Evolutionary conservation across 1,140 invertebrate species (phyloP).

Genomic region (Belonocnema kinseyi): DNA sequence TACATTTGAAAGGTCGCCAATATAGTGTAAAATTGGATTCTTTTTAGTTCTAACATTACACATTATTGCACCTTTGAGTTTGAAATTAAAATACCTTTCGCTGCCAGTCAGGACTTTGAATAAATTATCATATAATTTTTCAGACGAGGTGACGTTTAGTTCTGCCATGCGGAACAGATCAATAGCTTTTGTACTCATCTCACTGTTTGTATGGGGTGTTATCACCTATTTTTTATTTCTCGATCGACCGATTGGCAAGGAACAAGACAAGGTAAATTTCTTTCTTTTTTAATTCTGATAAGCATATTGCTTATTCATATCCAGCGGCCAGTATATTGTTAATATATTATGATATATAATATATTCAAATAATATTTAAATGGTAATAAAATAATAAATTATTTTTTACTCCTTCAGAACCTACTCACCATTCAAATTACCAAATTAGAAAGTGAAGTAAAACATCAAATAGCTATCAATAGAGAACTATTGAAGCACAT

Average conservation of each 20-base stretch:
- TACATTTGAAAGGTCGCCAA: too few relatives aligned
- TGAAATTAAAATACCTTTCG: too few relatives aligned
- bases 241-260: slow-evolving; percentile 65
- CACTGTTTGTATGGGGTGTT: slow-evolving; percentile 69
- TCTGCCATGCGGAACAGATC: slow-evolving; percentile 72
- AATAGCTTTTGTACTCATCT: slow-evolving; percentile 67
- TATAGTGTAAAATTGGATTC: too few relatives aligned
- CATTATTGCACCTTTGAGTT: too few relatives aligned
- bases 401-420: slow-evolving; percentile 43
- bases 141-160: slow-evolving; percentile 70
- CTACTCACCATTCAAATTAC: slow-evolving; percentile 63
- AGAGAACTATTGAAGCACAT: slow-evolving; percentile 59
- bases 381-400: not conserved
- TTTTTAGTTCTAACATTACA: too few relatives aligned
- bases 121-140: slow-evolving; percentile 34
- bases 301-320: not conserved
- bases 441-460: slow-evolving; percentile 63
- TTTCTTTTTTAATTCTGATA: not conserved
- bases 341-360: not conserved
- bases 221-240: slow-evolving; percentile 71
- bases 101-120: not conserved
- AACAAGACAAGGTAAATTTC: slow-evolving; percentile 55
- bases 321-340: not conserved
- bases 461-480: slow-evolving; percentile 64
- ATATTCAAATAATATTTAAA: too few relatives aligned